Evolutionary conservation across 2,888 invertebrate genomes (phyloP).

Genomic region (Molanna angustata): DNA sequence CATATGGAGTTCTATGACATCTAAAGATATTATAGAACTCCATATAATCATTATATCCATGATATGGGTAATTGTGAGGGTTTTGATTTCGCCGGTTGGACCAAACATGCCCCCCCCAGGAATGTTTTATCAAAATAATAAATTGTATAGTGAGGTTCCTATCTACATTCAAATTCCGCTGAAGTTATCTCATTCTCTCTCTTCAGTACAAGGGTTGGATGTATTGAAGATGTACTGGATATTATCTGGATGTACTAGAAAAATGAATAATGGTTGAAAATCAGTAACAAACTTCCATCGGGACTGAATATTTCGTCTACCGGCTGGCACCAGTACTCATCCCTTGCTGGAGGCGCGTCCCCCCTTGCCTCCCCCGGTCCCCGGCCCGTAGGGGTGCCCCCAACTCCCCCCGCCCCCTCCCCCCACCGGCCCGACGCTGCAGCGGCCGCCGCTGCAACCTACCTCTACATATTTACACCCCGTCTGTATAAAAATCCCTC

Average conservation of each 20-base stretch:
- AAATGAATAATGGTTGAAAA: conserved; percentile 14
- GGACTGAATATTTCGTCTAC: conserved; percentile 16
- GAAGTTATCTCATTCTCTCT: background rate
- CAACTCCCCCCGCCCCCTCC: conserved; percentile 18
- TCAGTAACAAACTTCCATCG: conserved; percentile 10
- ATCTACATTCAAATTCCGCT: too few relatives aligned
- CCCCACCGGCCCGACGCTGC: conserved; percentile 18
- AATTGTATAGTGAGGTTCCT: too few relatives aligned
- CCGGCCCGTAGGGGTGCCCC: conserved; percentile 18
- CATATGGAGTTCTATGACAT: too few relatives aligned
- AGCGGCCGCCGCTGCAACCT: conserved; percentile 31
- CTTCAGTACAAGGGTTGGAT: background rate
- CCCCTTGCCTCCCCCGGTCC: conserved; percentile 18
- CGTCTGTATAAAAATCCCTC: conserved; percentile 33
- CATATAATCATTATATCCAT: too few relatives aligned
- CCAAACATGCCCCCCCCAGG: too few relatives aligned
- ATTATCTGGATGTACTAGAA: background rate
- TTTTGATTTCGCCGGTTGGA: too few relatives aligned
- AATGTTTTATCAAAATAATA: too few relatives aligned
- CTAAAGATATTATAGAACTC: too few relatives aligned
- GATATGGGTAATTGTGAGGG: too few relatives aligned
- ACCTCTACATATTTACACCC: conserved; percentile 34
- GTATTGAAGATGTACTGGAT: background rate
- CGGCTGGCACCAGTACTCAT: conserved; percentile 11
- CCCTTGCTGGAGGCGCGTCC: conserved; percentile 4